Evolutionary conservation across 2,888 invertebrate genomes (phyloP).

Genomic region (Panzeria rudis): DNA sequence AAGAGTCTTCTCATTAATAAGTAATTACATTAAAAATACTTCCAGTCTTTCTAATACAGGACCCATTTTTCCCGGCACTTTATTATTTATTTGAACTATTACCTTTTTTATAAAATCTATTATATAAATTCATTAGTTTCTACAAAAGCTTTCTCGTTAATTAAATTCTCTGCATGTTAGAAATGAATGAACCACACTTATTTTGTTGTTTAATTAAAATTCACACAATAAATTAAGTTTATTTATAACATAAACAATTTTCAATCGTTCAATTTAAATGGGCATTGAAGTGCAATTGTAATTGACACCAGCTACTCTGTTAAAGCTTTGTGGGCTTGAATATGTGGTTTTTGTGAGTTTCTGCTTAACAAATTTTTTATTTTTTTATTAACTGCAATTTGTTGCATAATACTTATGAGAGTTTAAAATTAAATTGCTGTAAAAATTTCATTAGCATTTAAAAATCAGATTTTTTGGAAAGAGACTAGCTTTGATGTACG

Average conservation of each 20-base stretch:
- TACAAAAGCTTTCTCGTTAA: conserved; percentile 1
- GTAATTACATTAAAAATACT: too few species aligned
- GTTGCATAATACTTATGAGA: too few species aligned
- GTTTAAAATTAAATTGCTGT: neutral
- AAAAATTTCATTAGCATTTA: neutral
- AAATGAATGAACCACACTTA: conserved; percentile 44
- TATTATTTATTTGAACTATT: too few species aligned
- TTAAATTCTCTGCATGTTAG: conserved; percentile 34
- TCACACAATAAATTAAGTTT: conserved; percentile 30
- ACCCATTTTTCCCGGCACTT: too few species aligned
- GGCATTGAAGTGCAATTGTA: conserved; percentile 27
- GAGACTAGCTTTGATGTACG: too few species aligned
- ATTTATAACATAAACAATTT: conserved; percentile 23
- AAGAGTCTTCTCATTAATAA: too few species aligned
- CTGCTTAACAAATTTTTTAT: neutral
- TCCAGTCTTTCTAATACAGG: too few species aligned
- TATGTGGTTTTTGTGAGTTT: neutral
- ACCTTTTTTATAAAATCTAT: neutral
- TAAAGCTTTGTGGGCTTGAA: conserved; percentile 20
- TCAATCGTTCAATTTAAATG: conserved; percentile 26
- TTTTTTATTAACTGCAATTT: neutral
- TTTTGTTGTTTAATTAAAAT: conserved; percentile 50
- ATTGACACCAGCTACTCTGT: conserved; percentile 37
- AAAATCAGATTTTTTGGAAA: too few species aligned
- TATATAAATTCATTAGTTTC: neutral